Evolutionary conservation across 2,888 invertebrate species (phyloP), one percentile per base, ranked within the genome.

Genomic region (Gibbula magus): DNA sequence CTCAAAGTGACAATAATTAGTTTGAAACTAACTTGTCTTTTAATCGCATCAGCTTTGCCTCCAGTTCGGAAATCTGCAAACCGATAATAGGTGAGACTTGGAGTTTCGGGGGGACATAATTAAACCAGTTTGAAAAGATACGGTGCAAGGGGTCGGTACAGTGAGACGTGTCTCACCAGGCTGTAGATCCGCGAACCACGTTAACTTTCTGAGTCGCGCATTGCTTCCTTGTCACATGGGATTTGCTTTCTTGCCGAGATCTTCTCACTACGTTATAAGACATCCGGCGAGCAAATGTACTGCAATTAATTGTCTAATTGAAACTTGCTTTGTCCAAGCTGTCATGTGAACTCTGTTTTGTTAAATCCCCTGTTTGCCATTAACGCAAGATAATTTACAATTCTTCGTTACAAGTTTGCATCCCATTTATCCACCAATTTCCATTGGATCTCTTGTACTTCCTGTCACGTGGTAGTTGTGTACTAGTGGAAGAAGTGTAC

Each of bases 1-100:
- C 61, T 61, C 61, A 61, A 61, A 61, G 29, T 61, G 61, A 61
- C 29, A 61, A 61, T 61, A 25, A 61, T 61, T 61, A 61, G 29
- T 61, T 29, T 25, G 61, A 29, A 25, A 61, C 61, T 61, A 61
- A 61, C 61, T 61, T 29, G 61, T 61, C 61, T 61, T 61, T 61
- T 61, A 61, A 61, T 61, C 61, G 61, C 29, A 29, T 61, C 61
- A 29, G 61, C 25, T 61, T 29, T 29, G 61, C 61, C 61, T 61
- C 29, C 25, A 61, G 61, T 29, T 29, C 61, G 61, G 61, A 61
- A 56, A 29, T 61, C 61, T 61, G 61, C 61, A 61, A 61, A 61
- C 61, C 4, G 61, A 61, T 61, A 29, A 29, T 29, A 29, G 61
- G 29, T 18, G 29, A 29, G 61, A 45, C 45, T 45, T 4, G 5